Conservation (phyloP, 1,140 invertebrate species). For the Pemphigus obesinymphae region DNA sequence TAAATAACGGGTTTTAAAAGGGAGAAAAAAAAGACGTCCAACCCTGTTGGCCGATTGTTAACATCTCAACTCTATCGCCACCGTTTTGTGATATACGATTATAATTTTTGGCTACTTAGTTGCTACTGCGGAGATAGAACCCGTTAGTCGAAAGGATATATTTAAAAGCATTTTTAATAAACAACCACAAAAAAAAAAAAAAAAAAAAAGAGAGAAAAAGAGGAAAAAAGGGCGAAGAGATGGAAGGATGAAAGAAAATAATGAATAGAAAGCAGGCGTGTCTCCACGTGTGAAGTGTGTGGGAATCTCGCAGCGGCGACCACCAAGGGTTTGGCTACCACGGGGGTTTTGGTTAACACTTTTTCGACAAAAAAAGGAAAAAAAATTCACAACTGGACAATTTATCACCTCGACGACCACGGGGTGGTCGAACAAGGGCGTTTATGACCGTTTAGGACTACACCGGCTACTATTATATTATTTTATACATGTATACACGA, state of each 20-base stretch:
- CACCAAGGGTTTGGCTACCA: conserved; percentile 25
- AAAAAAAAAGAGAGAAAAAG: not conserved
- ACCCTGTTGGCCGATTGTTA: not conserved
- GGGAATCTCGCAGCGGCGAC: conserved; percentile 24
- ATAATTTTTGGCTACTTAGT: conserved; percentile 1
- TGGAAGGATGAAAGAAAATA: not conserved
- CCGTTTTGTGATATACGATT: not conserved
- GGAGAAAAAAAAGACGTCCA: not conserved
- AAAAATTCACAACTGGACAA: conserved; percentile 8
- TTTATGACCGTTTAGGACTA: not conserved
- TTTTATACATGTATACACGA: not conserved
- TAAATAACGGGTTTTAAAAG: conserved; percentile 50
- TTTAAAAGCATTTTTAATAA: not conserved
- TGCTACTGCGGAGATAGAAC: not conserved
- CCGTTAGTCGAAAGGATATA: conserved; percentile 37
- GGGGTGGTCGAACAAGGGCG: conserved; percentile 33
- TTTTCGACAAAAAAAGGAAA: conserved; percentile 27
- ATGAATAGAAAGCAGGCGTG: not conserved
- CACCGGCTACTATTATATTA: not conserved
- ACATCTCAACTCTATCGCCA: conserved; percentile 6
- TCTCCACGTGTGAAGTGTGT: conserved; percentile 4
- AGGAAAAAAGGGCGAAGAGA: not conserved
- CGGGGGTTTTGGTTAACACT: conserved; percentile 30
- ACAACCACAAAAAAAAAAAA: not conserved
- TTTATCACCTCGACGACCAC: conserved; percentile 13